phyloP scores from a whole-genome alignment of 2,113 vertebrate species.

The Chlamydotis undulata region DNA sequence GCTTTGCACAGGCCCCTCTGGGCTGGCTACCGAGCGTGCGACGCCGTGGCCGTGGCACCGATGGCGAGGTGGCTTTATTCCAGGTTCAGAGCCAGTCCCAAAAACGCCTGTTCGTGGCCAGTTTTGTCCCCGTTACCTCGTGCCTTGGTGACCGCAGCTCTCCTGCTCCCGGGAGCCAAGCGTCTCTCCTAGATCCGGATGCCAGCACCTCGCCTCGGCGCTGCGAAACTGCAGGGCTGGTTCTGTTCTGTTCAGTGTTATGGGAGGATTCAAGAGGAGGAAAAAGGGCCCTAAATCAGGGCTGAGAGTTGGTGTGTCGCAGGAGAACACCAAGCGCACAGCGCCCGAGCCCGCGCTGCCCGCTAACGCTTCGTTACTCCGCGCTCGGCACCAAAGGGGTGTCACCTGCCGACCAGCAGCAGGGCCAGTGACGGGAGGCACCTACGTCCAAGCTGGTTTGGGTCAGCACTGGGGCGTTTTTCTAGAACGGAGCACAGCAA shows the following conservation, averaged over 20 bases:
- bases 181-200: background rate
- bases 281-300: background rate
- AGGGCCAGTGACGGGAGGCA: background rate
- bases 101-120: background rate
- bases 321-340: background rate
- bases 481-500: background rate
- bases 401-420: background rate
- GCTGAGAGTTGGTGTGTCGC: background rate
- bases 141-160: background rate
- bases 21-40: background rate
- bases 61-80: background rate
- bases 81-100: background rate
- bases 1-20: background rate
- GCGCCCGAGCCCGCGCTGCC: accelerated
- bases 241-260: background rate
- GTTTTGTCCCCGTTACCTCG: background rate
- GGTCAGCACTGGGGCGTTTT: background rate
- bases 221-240: background rate
- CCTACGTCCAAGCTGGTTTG: background rate
- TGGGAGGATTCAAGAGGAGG: background rate
- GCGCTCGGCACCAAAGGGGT: background rate
- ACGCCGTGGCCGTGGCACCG: accelerated
- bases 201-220: background rate
- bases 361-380: background rate
- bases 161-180: background rate